Evolutionary conservation across 2,797 vertebrate species (phyloP).

Genomic region (Discoglossus pictus): DNA sequence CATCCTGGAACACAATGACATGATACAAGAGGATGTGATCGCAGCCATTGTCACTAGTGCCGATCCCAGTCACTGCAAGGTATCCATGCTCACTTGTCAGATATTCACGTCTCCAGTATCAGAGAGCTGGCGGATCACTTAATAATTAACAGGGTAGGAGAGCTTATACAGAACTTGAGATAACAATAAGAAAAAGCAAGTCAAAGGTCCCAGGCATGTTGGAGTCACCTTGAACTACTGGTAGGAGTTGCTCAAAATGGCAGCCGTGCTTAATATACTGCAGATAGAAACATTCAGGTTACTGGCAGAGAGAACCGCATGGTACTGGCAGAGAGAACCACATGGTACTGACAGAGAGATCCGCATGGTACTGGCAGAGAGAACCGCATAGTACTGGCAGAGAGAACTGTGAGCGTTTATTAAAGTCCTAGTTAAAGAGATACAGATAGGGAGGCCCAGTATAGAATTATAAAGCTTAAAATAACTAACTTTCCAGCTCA

Average conservation of each 20-base stretch:
- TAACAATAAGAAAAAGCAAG: conserved; percentile 17
- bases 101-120: conserved; percentile 13
- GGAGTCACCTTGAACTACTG: conserved; percentile 15
- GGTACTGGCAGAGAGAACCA: no score
- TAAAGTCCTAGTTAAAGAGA: no score
- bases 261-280: not conserved
- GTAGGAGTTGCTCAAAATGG: not conserved
- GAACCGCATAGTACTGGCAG: no score
- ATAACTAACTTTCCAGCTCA: no score
- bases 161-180: conserved; percentile 16
- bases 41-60: not conserved
- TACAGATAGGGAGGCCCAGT: no score
- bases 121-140: not conserved
- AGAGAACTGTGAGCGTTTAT: no score
- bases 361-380: no score
- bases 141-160: conserved; percentile 17
- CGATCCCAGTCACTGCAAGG: not conserved
- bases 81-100: not conserved
- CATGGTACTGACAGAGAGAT: no score
- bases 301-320: no score
- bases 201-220: not conserved
- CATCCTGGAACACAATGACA: no score
- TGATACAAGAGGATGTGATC: not conserved
- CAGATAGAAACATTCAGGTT: no score
- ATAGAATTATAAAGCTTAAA: no score